Conservation (phyloP, 2,797 vertebrate species). For the Dallia pectoralis region DNA sequence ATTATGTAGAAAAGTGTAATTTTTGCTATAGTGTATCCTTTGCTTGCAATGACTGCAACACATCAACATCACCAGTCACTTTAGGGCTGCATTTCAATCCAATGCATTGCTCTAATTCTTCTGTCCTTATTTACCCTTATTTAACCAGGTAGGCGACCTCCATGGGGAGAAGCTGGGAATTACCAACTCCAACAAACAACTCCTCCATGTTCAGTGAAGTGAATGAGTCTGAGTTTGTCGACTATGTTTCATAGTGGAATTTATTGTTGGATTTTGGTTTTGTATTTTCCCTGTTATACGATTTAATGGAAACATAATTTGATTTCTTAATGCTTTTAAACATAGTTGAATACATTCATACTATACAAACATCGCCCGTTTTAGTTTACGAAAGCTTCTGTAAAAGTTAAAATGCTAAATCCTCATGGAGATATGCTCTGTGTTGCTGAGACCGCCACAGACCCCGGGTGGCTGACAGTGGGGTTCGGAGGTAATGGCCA, state of each 20-base stretch:
- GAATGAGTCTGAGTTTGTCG: background rate
- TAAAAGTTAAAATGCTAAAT: background rate
- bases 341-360: too few relatives aligned
- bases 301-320: background rate
- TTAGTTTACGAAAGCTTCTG: too few relatives aligned
- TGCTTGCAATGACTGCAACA: too few relatives aligned
- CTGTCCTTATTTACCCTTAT: background rate
- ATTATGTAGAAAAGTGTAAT: too few relatives aligned
- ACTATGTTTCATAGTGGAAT: background rate
- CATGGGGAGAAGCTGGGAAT: too few relatives aligned
- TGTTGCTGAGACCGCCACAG: background rate
- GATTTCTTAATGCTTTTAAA: too few relatives aligned
- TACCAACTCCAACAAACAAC: too few relatives aligned
- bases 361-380: too few relatives aligned
- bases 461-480: constrained; percentile 43
- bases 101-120: constrained; percentile 43
- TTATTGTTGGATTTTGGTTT: background rate
- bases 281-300: background rate
- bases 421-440: background rate
- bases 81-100: constrained; percentile 61
- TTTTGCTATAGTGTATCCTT: too few relatives aligned
- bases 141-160: too few relatives aligned
- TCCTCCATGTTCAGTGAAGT: too few relatives aligned
- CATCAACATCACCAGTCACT: too few relatives aligned
- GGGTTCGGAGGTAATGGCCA: constrained; percentile 65